phyloP scores from a whole-genome alignment of 2,797 vertebrate species.

The Ibycter americanus region DNA sequence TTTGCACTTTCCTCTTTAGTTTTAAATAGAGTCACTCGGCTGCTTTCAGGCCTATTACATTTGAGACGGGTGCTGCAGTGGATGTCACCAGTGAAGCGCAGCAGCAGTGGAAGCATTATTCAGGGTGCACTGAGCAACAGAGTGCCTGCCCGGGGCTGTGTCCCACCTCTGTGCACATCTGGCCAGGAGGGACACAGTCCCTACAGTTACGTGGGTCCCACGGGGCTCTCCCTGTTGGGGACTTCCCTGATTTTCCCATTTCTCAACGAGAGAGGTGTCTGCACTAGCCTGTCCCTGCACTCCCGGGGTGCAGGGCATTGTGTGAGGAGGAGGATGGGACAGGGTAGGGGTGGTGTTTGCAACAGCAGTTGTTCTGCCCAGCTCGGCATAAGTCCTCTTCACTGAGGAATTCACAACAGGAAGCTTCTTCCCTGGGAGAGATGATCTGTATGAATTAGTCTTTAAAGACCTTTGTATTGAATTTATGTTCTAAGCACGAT shows the following conservation, averaged over 20 bases:
- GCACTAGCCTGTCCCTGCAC: background rate
- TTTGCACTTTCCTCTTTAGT: slow-evolving; percentile 50
- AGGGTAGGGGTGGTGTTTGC: background rate
- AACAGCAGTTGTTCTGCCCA: background rate
- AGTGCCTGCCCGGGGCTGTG: rapidly evolving
- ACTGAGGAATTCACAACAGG: background rate
- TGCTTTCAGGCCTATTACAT: background rate
- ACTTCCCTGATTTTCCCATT: background rate
- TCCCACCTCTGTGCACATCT: background rate
- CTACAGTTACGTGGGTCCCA: background rate
- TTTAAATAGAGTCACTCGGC: slow-evolving; percentile 38
- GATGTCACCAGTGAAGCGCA: background rate
- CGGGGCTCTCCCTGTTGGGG: background rate
- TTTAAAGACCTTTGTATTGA: background rate
- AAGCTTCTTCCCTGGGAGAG: background rate
- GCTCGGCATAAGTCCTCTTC: rapidly evolving
- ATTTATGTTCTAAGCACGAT: background rate
- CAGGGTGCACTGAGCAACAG: background rate
- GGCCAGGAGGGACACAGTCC: background rate
- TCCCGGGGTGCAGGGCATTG: rapidly evolving
- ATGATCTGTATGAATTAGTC: background rate
- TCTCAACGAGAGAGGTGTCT: background rate
- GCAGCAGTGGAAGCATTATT: rapidly evolving
- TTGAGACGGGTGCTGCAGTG: background rate
- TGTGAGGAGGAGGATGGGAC: background rate